These are phyloP conservation scores for Tipula lateralis DNA, from an alignment of 2,888 invertebrate species.

Conservation along the genomic window DNA sequence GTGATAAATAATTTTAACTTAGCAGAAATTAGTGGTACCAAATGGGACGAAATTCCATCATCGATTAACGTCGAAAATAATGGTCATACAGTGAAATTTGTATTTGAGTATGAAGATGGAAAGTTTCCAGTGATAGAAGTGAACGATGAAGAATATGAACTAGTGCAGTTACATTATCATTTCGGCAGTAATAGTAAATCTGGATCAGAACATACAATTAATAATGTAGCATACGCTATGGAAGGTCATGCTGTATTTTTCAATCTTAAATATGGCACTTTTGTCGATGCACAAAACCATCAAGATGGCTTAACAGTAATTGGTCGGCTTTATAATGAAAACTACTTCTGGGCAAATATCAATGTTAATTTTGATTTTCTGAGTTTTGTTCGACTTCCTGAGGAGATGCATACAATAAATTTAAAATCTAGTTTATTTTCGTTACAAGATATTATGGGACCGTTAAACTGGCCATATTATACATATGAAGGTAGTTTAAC, in stretches of 20 bases:
- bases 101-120: not conserved
- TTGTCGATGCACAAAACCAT: not conserved
- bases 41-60: not conserved
- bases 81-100: not conserved
- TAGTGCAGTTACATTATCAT: slow-evolving; percentile 13
- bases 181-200: not conserved
- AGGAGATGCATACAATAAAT: not conserved
- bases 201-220: not conserved
- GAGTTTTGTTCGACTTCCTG: not conserved
- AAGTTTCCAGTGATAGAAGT: not conserved
- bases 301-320: not conserved
- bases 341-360: not conserved
- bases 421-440: not conserved
- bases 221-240: not conserved
- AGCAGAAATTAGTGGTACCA: not conserved
- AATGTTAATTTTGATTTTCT: not conserved
- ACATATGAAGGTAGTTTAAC: not conserved
- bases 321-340: not conserved
- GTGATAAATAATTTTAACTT: not conserved
- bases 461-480: not conserved
- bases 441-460: not conserved
- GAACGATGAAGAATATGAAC: not conserved
- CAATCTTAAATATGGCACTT: not conserved
- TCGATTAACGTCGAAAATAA: not conserved
- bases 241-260: slow-evolving; percentile 15